These are phyloP conservation scores for Dolichopus griseipennis DNA, from an alignment of 2,888 invertebrate species.

Conservation along the genomic window DNA sequence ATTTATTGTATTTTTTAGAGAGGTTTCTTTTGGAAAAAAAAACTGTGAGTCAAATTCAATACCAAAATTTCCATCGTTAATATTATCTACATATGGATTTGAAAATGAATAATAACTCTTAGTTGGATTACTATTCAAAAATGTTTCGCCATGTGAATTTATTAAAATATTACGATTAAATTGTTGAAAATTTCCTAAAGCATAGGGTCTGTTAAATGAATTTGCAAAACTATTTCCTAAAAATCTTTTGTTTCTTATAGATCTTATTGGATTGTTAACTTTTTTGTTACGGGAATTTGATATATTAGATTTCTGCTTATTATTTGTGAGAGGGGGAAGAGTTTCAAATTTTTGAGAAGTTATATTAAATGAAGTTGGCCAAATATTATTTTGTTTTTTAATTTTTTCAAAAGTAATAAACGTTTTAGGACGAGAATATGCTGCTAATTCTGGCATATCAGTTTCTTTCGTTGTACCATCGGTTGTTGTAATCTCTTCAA, in stretches of 20 bases:
- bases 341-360: background rate
- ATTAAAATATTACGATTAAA: background rate
- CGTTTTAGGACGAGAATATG: constrained; percentile 21
- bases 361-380: background rate
- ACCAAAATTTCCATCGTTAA: constrained; percentile 9
- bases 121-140: background rate
- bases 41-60: constrained; percentile 3
- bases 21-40: constrained; percentile 18
- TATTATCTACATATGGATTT: no score
- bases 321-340: background rate
- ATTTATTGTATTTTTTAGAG: constrained; percentile 34
- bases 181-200: background rate
- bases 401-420: background rate
- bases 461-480: constrained; percentile 21
- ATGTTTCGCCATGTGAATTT: background rate
- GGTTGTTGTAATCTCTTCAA: constrained; percentile 34
- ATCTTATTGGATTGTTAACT: constrained; percentile 13
- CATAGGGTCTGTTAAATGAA: constrained; percentile 19
- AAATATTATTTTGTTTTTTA: background rate
- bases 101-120: background rate
- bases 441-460: constrained; percentile 14
- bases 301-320: background rate
- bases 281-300: background rate
- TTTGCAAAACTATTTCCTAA: constrained; percentile 29
- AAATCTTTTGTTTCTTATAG: constrained; percentile 18